phyloP scores from a whole-genome alignment of 2,888 invertebrate genomes.

The Osmoderma eremita region DNA sequence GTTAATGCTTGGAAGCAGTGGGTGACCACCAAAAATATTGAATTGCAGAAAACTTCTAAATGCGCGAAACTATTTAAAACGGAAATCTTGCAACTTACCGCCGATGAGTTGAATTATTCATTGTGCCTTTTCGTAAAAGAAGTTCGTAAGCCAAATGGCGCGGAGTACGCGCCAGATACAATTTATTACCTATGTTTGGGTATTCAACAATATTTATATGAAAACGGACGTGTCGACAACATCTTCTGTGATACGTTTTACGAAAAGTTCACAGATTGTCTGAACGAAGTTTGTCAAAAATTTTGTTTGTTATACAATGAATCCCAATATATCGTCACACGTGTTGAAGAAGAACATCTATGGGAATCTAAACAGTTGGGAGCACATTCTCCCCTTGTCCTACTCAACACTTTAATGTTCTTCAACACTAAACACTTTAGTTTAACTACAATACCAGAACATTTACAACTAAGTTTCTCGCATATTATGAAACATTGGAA shows the following conservation, averaged over 20 bases:
- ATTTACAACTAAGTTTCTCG: slow-evolving; percentile 86
- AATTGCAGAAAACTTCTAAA: slow-evolving; percentile 45
- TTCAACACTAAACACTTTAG: slow-evolving; percentile 94
- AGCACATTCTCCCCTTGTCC: slow-evolving; percentile 88
- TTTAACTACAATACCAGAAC: slow-evolving; percentile 87
- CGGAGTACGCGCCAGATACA: slow-evolving; percentile 86
- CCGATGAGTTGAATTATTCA: slow-evolving; percentile 86
- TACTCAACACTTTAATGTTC: slow-evolving; percentile 89
- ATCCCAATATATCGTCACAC: slow-evolving; percentile 84
- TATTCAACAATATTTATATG: slow-evolving; percentile 88
- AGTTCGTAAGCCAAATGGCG: slow-evolving; percentile 75
- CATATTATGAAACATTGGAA: slow-evolving; percentile 94
- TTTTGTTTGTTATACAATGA: slow-evolving; percentile 81
- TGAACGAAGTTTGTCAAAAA: slow-evolving; percentile 83
- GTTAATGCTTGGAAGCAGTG: slow-evolving; percentile 92
- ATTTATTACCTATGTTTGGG: slow-evolving; percentile 91
- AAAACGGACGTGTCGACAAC: slow-evolving; percentile 89
- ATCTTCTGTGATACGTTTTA: slow-evolving; percentile 90
- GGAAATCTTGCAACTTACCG: slow-evolving; percentile 82
- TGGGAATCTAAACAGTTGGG: slow-evolving; percentile 94
- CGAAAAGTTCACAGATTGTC: slow-evolving; percentile 85
- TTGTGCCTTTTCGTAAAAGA: slow-evolving; percentile 88
- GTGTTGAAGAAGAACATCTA: slow-evolving; percentile 90
- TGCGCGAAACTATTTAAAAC: slow-evolving; percentile 69
- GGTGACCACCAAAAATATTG: slow-evolving; percentile 81